Conservation (phyloP, 2,113 vertebrate genomes). For the Albula goreensis region DNA sequence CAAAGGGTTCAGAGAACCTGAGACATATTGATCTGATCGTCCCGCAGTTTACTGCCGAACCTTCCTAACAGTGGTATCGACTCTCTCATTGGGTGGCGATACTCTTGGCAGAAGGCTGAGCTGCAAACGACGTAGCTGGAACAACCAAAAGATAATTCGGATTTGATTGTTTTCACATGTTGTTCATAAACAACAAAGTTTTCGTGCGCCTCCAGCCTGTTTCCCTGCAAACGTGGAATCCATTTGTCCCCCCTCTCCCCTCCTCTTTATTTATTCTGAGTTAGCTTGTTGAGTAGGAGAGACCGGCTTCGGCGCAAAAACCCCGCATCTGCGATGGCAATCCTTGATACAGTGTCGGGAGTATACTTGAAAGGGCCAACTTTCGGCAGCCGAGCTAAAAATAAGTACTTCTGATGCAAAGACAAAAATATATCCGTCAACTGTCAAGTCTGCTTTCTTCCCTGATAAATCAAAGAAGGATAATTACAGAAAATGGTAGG, state of each 20-base stretch:
- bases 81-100: constrained; percentile 70
- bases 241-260: constrained; percentile 66
- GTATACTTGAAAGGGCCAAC: constrained; percentile 58
- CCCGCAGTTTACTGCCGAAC: constrained; percentile 34
- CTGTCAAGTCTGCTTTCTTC: constrained; percentile 35
- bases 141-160: constrained; percentile 75
- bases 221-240: constrained; percentile 74
- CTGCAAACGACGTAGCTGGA: constrained; percentile 67
- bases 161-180: constrained; percentile 78
- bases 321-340: constrained; percentile 46
- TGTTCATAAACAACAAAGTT: constrained; percentile 78
- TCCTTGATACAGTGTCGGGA: constrained; percentile 55
- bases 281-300: constrained; percentile 43
- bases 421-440: constrained; percentile 48
- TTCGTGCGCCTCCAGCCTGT: constrained; percentile 63
- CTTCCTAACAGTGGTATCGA: constrained; percentile 37
- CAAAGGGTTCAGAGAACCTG: constrained; percentile 17
- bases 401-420: constrained; percentile 47
- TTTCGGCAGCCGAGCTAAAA: constrained; percentile 55
- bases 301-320: constrained; percentile 37
- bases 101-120: constrained; percentile 61
- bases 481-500: constrained; percentile 39
- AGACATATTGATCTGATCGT: constrained; percentile 46
- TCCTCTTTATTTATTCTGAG: constrained; percentile 55
- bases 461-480: constrained; percentile 38